Base-by-base conservation (phyloP, 1,140 invertebrate species). In the Drosophila nebulosa region DNA sequence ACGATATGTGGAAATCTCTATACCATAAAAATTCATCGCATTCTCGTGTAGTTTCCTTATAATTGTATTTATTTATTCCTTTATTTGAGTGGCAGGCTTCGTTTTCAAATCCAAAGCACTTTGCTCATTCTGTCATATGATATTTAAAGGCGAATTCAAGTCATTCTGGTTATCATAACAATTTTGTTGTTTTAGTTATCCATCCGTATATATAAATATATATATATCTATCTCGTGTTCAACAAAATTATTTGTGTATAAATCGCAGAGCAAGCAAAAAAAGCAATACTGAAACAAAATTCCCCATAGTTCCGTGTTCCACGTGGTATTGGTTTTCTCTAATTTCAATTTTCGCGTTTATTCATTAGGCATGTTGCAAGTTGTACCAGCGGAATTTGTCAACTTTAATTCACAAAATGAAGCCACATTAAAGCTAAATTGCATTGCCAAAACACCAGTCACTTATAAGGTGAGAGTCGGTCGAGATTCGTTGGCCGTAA, bases 301-400 rank as follows among this genome's bases (percentile, higher is more conserved):
- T 46, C 39, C 18, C 39, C 16, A 21, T 46, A 46, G 18, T 21
- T 46, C 39, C 39, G 39, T 46, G 39, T 46, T 55, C 52, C 52
- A 32, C 26, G 21, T 24, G 12, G 12, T 58, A 58, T 39, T 22
- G 30, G 16, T 35, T 32, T 57, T 32, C n/a, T 35, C 5, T 57
- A 57, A 57, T 21, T 10, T 12, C 6, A 22, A 55, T 35, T 51
- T 6, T 57, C 39, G 16, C 16, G 22, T 64, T 77, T 51, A 7
- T 64, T 81, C 12, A 27, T 22, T 36, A 79, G 83, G 78, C 51
- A 90, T 90, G 89, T 73, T 91, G 73, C 73, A 69, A 27, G 71
- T 95, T 12, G 93, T 94, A 62, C 92, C 93, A 52, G 90, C 96
- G 9, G 95, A 96, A 1, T 97, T 95, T 86, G 96, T 97, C 92